Percentiles rank a stretch among this genome's conserved stretches.
Evolutionary conservation across 2,888 invertebrate species (phyloP).

Genomic region (Caenorhabditis sp.): DNA sequence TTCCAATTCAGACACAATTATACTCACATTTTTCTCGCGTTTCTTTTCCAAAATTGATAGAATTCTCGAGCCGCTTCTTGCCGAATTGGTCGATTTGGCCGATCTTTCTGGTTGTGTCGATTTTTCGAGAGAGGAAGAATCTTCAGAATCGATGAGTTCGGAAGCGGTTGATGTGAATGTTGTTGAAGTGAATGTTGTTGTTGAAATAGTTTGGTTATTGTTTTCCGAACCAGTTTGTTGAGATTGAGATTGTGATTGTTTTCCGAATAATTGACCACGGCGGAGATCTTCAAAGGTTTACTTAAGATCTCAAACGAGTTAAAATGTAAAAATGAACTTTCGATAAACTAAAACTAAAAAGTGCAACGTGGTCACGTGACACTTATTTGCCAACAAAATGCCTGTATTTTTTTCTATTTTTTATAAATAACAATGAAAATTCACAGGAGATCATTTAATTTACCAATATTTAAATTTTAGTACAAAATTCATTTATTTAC

Average conservation of each 20-base stretch:
- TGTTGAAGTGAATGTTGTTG: constrained; percentile 16
- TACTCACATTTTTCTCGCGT: neutral
- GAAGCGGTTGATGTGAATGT: constrained; percentile 13
- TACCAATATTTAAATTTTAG: too few relatives aligned
- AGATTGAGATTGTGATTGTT: constrained; percentile 8
- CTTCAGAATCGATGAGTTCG: neutral
- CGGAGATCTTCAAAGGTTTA: too few relatives aligned
- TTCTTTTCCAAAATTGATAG: neutral
- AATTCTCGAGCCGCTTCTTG: neutral
- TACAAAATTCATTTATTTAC: too few relatives aligned
- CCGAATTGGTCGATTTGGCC: neutral
- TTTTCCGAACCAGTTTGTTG: constrained; percentile 1
- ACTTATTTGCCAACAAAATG: too few relatives aligned
- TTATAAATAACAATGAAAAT: too few relatives aligned
- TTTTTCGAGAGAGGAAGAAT: neutral
- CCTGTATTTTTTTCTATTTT: too few relatives aligned
- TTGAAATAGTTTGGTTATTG: constrained; percentile 9
- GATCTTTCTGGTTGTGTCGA: constrained; percentile 9
- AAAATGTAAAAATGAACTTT: too few relatives aligned
- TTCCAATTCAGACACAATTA: neutral
- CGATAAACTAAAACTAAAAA: too few relatives aligned
- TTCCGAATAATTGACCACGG: constrained; percentile 29
- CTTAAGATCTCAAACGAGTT: too few relatives aligned
- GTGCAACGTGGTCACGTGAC: too few relatives aligned
- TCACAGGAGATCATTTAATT: too few relatives aligned